phyloP scores from a whole-genome alignment of 2,888 invertebrate species.

The Incurvaria masculella region DNA sequence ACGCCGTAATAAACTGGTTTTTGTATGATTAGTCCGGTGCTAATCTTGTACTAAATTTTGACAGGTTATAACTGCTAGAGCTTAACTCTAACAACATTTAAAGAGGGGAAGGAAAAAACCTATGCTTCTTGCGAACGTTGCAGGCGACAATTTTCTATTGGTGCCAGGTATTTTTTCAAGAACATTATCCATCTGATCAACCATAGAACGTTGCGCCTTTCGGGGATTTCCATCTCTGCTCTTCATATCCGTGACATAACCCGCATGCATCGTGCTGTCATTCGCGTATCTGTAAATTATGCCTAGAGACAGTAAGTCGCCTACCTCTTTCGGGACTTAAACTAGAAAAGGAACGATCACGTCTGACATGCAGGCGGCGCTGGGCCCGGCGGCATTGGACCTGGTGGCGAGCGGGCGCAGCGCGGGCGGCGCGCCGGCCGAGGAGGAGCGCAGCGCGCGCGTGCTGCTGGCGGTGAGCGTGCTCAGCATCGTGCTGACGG shows the following conservation, averaged over 20 bases:
- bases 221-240: too few relatives aligned
- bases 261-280: too few relatives aligned
- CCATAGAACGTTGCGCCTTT: too few relatives aligned
- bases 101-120: neutral
- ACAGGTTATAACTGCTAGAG: neutral
- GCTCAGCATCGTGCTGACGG: conserved; percentile 70
- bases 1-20: neutral
- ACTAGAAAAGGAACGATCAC: too few relatives aligned
- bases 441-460: conserved; percentile 53
- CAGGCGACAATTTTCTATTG: conserved; percentile 8
- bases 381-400: conserved; percentile 67
- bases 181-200: too few relatives aligned
- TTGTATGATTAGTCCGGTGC: too few relatives aligned
- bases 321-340: too few relatives aligned
- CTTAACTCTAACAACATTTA: neutral
- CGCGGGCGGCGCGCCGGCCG: conserved; percentile 31
- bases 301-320: too few relatives aligned
- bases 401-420: conserved; percentile 38
- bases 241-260: too few relatives aligned
- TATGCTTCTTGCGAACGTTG: neutral
- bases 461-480: conserved; percentile 66
- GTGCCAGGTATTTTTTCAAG: too few relatives aligned
- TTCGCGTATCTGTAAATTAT: too few relatives aligned
- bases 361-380: conserved; percentile 60
- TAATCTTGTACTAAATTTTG: too few relatives aligned